Base-by-base conservation (phyloP, 2,888 invertebrate genomes). In the Alentia gelatinosa region DNA sequence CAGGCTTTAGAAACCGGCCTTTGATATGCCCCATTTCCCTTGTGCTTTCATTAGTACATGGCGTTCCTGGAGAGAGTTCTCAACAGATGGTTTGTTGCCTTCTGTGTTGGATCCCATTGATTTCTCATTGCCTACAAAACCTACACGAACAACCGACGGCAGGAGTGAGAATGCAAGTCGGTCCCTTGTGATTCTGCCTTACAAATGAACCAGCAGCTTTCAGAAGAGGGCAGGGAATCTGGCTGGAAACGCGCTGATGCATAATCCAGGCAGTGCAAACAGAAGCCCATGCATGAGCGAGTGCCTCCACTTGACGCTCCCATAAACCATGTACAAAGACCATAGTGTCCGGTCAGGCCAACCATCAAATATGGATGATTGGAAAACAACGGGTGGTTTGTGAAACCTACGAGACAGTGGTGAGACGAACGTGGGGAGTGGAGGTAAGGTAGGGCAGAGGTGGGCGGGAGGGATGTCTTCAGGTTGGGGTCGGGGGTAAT, bases 181-280 rank as follows among this genome's bases (percentile, higher is more conserved):
- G 37, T 79, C 79, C 39, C 79, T 23, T 12, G 37, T 35, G 79
- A 39, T 0, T 79, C 37, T 19, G n/a, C 39, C 39, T 79, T 39
- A 79, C 79, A 79, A 79, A 79, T 39, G 23, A 39, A 39, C 37
- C 15, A n/a, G 15, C 37, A n/a, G 37, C 79, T 79, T 79, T 79
- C n/a, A 79, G n/a, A 19, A 35, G 15, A 15, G 23, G 23, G 15
- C 37, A 15, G 23, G 19, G 79, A 79, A 35, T 74, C 9, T 12
- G n/a, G 4, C 37, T 4, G 37, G 79, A 23, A 35, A 12, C 79
- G 79, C 26, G 79, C 79, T 37, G 39, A 79, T 79, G 39, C 79
- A 79, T 79, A 79, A 79, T 79, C 37, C 37, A 79, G 5, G 79
- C 79, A 19, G 19, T 39, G 12, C 79, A 79, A 79, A 79, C 37